phyloP scores from a whole-genome alignment of 2,797 vertebrate species.

The Nyctibius grandis region DNA sequence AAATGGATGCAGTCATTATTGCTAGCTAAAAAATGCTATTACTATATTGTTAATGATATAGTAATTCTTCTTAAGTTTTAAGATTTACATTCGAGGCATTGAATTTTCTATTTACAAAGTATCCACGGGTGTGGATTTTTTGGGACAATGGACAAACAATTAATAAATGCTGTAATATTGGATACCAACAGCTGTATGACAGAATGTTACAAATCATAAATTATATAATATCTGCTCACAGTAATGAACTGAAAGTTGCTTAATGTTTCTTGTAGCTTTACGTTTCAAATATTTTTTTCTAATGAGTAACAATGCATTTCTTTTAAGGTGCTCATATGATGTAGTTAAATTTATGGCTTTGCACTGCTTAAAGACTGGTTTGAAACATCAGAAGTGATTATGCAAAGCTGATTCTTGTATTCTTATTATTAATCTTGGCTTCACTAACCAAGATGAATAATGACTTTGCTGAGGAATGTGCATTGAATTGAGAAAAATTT shows the following conservation, averaged over 20 bases:
- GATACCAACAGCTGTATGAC: not conserved
- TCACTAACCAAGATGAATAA: not conserved
- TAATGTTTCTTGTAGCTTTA: not conserved
- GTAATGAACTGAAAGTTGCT: not conserved
- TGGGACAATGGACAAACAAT: not conserved
- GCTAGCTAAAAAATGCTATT: not conserved
- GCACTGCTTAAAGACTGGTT: not conserved
- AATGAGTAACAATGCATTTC: not conserved
- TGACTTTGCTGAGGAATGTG: not conserved
- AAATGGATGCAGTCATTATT: not conserved
- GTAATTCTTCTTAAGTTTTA: not conserved
- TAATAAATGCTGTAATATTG: not conserved
- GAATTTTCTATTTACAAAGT: not conserved
- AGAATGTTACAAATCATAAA: not conserved
- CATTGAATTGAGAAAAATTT: not conserved
- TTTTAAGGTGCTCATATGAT: not conserved
- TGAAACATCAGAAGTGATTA: not conserved
- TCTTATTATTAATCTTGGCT: not conserved
- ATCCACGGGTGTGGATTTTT: rapidly evolving
- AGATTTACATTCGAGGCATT: not conserved
- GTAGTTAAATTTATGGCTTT: not conserved
- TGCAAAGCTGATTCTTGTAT: not conserved
- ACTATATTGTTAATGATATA: rapidly evolving
- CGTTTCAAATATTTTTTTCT: not conserved
- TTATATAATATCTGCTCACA: not conserved